Base-by-base conservation (phyloP, 2,888 invertebrate species). In the Zele albiditarsus region DNA sequence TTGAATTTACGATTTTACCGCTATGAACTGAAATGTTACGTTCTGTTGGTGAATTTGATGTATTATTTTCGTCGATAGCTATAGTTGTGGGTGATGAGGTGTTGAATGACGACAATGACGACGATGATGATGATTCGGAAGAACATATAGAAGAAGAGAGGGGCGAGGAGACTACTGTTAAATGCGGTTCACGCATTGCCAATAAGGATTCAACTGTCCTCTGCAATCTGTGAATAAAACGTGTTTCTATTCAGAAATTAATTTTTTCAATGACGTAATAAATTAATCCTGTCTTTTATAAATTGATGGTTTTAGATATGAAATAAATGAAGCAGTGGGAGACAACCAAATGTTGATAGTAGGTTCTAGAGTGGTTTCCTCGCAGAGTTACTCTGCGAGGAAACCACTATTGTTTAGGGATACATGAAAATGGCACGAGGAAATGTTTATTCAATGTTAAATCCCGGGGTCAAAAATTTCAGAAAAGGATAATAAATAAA, bases 171-270 rank as follows among this genome's bases (percentile, higher is more conserved):
- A 89, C 77, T 70, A 89, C 88, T 20, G 90, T 90, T 53, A 93
- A 86, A 80, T 92, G 92, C 1, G 93, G 93, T 83, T 94, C 93
- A 79, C 92, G 91, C 76, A 92, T 93, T 80, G 91, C 90, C 77
- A 94, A 85, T 73, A 94, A 87, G 42, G 94, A 94, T 81, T 93
- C 92, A 69, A 93, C 92, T 28, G 93, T 94, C 78, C 93, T 90
- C 82, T 93, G 90, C 76, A 94, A 89, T 73, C 93, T 89, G 80
- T 8, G 74, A 75, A 57, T 46, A 60, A 72, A 25, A 10, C 10
- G 2, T 4, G 14, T 60, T 16, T 28, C 3, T 25, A 28, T 46
- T 46, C 16, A n/a, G 6, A 16, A 46, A n/a, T n/a, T 42, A 14
- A 46, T 46, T 14, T n/a, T n/a, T 42, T 42, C 3, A 42, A n/a